These are phyloP conservation scores for Philhelius pedissequus DNA, from an alignment of 2,888 invertebrate genomes.

Conservation along the genomic window DNA sequence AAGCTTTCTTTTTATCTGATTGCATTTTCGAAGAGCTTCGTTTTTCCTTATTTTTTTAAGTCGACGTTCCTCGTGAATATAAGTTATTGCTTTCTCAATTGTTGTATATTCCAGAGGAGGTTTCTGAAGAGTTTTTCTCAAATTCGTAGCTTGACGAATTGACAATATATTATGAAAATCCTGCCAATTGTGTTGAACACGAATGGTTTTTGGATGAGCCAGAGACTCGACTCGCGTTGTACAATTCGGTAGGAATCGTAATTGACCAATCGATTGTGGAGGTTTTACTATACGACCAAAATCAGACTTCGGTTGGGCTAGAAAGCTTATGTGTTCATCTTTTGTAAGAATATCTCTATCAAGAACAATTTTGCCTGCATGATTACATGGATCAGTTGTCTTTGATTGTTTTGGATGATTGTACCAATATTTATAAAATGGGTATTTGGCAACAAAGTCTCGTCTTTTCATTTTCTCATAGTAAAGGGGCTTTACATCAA, in stretches of 20 bases:
- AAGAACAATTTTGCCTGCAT: conserved; percentile 74
- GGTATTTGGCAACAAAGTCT: conserved; percentile 65
- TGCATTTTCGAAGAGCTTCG: conserved; percentile 71
- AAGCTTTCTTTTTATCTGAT: conserved; percentile 71
- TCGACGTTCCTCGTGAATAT: conserved; percentile 75
- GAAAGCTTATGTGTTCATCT: conserved; percentile 75
- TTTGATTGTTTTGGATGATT: conserved; percentile 71
- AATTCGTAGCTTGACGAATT: conserved; percentile 70
- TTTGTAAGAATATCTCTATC: conserved; percentile 75
- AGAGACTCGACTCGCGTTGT: conserved; percentile 75
- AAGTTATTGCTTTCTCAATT: conserved; percentile 74
- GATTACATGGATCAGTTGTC: conserved; percentile 73
- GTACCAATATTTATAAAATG: conserved; percentile 72
- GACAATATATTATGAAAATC: conserved; percentile 71
- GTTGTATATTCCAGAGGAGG: conserved; percentile 71
- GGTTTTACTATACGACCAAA: conserved; percentile 63
- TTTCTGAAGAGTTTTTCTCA: conserved; percentile 71
- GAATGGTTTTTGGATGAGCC: conserved; percentile 72
- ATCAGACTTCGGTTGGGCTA: conserved; percentile 75
- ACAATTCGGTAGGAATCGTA: conserved; percentile 73
- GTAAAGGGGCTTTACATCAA: conserved; percentile 72
- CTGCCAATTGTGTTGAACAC: conserved; percentile 72
- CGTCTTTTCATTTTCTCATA: conserved; percentile 68
- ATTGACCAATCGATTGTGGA: conserved; percentile 70
- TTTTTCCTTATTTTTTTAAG: conserved; percentile 72